Evolutionary conservation across 2,113 vertebrate genomes (phyloP).

Genomic region (Panthera tigris): DNA sequence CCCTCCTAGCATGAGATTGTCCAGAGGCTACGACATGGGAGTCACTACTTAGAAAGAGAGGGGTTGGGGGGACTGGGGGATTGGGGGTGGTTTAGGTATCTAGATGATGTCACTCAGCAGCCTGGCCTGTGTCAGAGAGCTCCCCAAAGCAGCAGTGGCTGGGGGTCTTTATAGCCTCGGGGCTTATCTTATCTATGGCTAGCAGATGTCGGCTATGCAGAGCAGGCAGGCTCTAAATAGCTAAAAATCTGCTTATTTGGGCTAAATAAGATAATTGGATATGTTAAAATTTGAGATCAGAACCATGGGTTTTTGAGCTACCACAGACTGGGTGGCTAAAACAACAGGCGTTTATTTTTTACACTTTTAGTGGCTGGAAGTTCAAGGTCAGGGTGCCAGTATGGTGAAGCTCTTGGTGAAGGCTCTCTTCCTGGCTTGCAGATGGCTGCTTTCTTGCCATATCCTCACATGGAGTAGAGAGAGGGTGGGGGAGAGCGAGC

Average conservation of each 20-base stretch:
- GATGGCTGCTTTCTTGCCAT: not conserved
- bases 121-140: not conserved
- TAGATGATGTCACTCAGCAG: not conserved
- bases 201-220: not conserved
- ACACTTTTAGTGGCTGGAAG: not conserved
- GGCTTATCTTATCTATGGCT: not conserved
- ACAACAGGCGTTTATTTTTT: not conserved
- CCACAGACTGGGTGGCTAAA: not conserved
- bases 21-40: not conserved
- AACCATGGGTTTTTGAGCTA: not conserved
- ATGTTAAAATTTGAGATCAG: not conserved
- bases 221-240: not conserved
- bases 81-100: not conserved
- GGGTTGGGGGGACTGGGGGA: not conserved
- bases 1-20: not conserved
- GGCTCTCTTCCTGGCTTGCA: not conserved
- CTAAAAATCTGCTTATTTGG: not conserved
- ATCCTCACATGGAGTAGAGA: not conserved
- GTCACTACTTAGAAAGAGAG: not conserved
- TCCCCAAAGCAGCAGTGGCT: not conserved
- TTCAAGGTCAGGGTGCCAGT: not conserved
- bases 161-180: not conserved
- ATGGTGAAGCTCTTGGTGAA: not conserved
- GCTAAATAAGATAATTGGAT: not conserved
- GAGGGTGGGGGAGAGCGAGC: not conserved